Percentiles rank a stretch among this genome's conserved stretches.
These are phyloP conservation scores for Apodemia mormo DNA, from an alignment of 2,888 invertebrate species.

Conservation along the genomic window DNA sequence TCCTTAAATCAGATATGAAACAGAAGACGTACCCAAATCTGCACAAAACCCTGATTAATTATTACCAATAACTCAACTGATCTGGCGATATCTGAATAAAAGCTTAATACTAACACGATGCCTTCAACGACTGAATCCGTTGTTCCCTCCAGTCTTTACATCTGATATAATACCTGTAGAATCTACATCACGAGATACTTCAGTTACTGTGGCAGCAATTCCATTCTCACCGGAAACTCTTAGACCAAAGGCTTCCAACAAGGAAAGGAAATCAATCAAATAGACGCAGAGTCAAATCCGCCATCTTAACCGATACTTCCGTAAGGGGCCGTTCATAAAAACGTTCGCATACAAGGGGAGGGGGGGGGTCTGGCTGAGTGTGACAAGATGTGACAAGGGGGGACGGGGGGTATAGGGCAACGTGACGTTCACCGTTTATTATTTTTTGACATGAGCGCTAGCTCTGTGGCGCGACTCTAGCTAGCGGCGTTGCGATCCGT, in stretches of 20 bases:
- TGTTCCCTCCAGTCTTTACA: neutral
- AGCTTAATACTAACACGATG: constrained; percentile 23
- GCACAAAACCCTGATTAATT: constrained; percentile 22
- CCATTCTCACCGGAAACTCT: constrained; percentile 20
- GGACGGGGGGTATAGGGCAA: too few relatives aligned
- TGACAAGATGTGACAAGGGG: too few relatives aligned
- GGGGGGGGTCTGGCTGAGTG: too few relatives aligned
- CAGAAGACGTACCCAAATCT: constrained; percentile 25
- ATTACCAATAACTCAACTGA: constrained; percentile 22
- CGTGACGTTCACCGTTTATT: too few relatives aligned
- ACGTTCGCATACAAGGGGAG: too few relatives aligned
- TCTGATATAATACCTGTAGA: constrained; percentile 32
- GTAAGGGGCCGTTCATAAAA: constrained; percentile 24
- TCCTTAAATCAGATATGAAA: constrained; percentile 27
- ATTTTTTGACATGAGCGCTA: too few relatives aligned
- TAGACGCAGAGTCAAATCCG: constrained; percentile 42
- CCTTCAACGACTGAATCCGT: constrained; percentile 24
- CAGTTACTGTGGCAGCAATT: constrained; percentile 19
- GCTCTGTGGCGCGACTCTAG: too few relatives aligned
- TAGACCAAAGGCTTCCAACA: constrained; percentile 39
- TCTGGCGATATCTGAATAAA: constrained; percentile 22
- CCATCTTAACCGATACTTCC: constrained; percentile 43
- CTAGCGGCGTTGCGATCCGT: too few relatives aligned
- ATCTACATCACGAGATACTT: constrained; percentile 33
- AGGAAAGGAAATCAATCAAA: constrained; percentile 41